Conservation (phyloP, 2,113 vertebrate species). For the Calidris pygmaea region DNA sequence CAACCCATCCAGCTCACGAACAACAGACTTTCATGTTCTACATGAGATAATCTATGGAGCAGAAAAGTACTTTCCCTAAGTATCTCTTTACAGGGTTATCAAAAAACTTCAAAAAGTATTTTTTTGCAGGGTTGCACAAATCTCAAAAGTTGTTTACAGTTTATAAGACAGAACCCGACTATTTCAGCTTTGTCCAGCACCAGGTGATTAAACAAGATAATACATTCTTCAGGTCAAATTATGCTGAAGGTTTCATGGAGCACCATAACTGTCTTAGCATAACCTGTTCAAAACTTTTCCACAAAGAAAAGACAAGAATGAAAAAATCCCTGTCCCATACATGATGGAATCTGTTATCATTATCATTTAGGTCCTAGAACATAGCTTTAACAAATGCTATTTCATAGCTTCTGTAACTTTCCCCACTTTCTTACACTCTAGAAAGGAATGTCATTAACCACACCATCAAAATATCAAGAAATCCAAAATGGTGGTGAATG, state of each 20-base stretch:
- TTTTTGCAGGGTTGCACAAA: not conserved
- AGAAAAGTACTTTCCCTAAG: not conserved
- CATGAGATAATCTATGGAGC: not conserved
- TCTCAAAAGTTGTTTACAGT: not conserved
- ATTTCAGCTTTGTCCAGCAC: not conserved
- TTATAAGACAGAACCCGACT: not conserved
- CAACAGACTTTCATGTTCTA: not conserved
- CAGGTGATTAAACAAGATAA: not conserved
- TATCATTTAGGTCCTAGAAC: not conserved
- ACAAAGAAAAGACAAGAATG: not conserved
- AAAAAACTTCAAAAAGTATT: not conserved
- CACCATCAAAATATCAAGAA: not conserved
- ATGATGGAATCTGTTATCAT: not conserved
- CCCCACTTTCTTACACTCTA: not conserved
- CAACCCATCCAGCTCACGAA: not conserved
- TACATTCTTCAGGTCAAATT: not conserved
- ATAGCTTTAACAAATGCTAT: not conserved
- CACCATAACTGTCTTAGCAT: not conserved
- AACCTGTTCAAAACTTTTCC: not conserved
- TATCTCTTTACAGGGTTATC: not conserved
- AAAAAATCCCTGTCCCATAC: not conserved
- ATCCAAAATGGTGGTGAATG: not conserved
- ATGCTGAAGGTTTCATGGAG: accelerated
- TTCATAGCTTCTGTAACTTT: not conserved
- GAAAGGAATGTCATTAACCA: not conserved